phyloP scores from a whole-genome alignment of 1,140 invertebrate species.

The Octopus sinensis region DNA sequence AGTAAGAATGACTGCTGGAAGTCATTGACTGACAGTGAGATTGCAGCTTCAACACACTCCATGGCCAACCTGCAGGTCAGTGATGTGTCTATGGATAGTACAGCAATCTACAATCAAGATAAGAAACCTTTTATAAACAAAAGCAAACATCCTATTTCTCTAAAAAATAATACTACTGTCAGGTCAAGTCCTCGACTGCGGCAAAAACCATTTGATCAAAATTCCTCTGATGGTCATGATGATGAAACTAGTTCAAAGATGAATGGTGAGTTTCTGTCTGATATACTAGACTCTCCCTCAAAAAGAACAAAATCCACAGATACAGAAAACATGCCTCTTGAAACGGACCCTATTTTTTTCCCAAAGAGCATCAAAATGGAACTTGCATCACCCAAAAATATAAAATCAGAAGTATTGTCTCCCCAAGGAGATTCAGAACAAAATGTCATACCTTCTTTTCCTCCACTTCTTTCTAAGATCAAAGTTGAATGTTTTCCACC shows the following conservation, averaged over 20 bases:
- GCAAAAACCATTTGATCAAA: neutral
- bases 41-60: neutral
- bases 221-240: neutral
- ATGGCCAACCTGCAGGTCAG: neutral
- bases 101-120: neutral
- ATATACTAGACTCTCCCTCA: neutral
- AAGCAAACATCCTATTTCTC: neutral
- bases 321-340: neutral
- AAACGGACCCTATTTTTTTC: neutral
- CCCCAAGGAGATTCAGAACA: neutral
- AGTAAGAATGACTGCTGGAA: too few species aligned
- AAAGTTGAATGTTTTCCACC: neutral
- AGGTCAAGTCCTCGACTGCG: neutral
- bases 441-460: neutral
- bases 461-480: neutral
- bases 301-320: neutral
- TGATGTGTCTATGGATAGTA: neutral
- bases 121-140: neutral
- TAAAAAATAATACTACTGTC: neutral
- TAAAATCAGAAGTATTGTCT: constrained; percentile 1
- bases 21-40: neutral
- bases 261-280: neutral
- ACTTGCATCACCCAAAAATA: neutral
- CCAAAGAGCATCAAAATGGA: neutral
- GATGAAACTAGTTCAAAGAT: neutral